These are phyloP conservation scores for Chelidonichthys spinosus DNA, from an alignment of 2,797 vertebrate species.

Conservation along the genomic window DNA sequence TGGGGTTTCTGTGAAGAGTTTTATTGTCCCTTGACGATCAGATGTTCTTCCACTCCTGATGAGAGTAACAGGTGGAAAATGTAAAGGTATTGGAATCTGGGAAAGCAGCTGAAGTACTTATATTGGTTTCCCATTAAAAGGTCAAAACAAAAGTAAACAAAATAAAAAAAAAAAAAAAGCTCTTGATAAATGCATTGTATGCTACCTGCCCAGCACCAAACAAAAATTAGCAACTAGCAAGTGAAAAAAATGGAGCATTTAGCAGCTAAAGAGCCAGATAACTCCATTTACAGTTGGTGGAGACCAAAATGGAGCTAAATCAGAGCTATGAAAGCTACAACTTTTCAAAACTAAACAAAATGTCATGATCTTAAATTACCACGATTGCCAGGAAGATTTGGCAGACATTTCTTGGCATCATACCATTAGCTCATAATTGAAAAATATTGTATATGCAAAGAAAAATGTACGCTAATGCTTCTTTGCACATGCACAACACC, in stretches of 20 bases:
- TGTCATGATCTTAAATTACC: not conserved
- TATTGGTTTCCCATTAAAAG: not conserved
- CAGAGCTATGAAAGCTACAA: not conserved
- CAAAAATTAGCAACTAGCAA: not conserved
- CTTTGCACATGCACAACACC: conserved; percentile 3
- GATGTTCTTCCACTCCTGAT: conserved; percentile 6
- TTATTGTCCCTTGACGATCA: not conserved
- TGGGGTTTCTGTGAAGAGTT: not conserved
- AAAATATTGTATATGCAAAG: not conserved
- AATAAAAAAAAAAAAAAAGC: not conserved
- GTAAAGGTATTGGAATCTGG: not conserved
- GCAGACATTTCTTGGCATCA: not conserved
- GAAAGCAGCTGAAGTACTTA: not conserved
- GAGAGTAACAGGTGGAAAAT: not conserved
- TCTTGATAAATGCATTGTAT: not conserved
- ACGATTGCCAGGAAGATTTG: not conserved
- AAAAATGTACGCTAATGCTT: conserved; percentile 16
- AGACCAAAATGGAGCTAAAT: not conserved
- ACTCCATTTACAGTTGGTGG: not conserved
- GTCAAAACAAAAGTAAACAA: not conserved
- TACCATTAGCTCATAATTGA: not conserved
- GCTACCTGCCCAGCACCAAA: not conserved
- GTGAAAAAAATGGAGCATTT: not conserved
- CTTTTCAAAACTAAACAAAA: not conserved
- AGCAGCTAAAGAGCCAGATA: not conserved